Percentiles rank a stretch among this genome's conserved stretches.
phyloP scores from a whole-genome alignment of 2,797 vertebrate genomes.

The Champsocephalus esox region DNA sequence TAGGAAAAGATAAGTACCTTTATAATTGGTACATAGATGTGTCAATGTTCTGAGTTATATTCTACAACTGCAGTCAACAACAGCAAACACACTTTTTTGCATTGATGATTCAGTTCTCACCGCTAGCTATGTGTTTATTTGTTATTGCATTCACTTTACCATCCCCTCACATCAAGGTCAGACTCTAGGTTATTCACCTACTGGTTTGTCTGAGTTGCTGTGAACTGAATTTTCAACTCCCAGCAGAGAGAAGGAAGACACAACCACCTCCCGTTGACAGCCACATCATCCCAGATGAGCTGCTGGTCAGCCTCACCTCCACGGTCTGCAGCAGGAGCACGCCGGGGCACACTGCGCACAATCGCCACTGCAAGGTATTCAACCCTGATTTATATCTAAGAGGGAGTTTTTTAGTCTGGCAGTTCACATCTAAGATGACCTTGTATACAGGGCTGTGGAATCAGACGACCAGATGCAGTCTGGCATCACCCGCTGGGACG shows the following conservation, averaged over 20 bases:
- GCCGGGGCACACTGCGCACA: constrained; percentile 56
- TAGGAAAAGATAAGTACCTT: too few species aligned
- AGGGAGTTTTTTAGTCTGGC: background rate
- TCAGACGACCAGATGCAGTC: constrained; percentile 81
- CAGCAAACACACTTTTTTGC: background rate
- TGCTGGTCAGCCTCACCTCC: constrained; percentile 84
- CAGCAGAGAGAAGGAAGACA: constrained; percentile 36
- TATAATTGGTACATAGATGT: too few species aligned
- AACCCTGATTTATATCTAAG: background rate
- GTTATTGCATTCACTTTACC: background rate
- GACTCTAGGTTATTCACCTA: background rate
- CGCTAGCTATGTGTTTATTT: too few species aligned
- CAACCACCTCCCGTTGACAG: constrained; percentile 49
- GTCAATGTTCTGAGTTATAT: too few species aligned
- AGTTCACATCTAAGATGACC: background rate
- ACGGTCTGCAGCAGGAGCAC: constrained; percentile 69
- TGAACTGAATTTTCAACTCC: constrained; percentile 55
- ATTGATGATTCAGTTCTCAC: background rate
- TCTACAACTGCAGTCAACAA: too few species aligned
- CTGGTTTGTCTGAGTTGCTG: constrained; percentile 4
- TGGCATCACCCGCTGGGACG: constrained; percentile 88
- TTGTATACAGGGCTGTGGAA: constrained; percentile 77
- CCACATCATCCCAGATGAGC: constrained; percentile 84
- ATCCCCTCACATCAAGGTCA: background rate
- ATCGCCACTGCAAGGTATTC: constrained; percentile 71